Evolutionary conservation across 2,113 vertebrate species (phyloP).

Genomic region (Trichomycterus rosablanca): DNA sequence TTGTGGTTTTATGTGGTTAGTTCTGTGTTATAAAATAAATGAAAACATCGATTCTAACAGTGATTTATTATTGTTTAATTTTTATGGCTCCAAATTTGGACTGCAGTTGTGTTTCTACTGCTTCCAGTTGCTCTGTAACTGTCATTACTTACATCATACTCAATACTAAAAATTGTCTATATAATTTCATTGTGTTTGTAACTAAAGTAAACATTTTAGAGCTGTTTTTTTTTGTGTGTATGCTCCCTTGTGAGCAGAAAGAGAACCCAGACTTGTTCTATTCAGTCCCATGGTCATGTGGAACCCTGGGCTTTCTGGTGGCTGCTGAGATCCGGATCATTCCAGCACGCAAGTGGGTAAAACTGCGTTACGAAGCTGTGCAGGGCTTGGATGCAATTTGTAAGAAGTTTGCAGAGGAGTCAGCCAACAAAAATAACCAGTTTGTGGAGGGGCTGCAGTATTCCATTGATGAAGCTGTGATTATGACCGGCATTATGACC

Average conservation of each 20-base stretch:
- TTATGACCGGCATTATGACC: slow-evolving; percentile 92
- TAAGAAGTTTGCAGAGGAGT: slow-evolving; percentile 77
- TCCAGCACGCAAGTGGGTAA: slow-evolving; percentile 84
- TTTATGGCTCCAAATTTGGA: too few species aligned
- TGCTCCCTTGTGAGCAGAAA: slow-evolving; percentile 63
- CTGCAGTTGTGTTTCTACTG: too few species aligned
- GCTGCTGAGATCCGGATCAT: slow-evolving; percentile 93
- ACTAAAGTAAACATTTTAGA: neutral
- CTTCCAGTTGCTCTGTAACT: too few species aligned
- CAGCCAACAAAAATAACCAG: slow-evolving; percentile 77
- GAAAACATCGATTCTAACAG: too few species aligned
- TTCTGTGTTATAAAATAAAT: too few species aligned
- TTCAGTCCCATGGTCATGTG: slow-evolving; percentile 96
- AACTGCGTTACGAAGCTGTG: slow-evolving; percentile 80
- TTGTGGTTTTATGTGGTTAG: too few species aligned
- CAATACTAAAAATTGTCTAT: too few species aligned
- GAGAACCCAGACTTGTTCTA: slow-evolving; percentile 97
- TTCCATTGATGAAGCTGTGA: slow-evolving; percentile 82
- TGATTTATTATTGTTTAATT: too few species aligned
- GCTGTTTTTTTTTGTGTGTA: neutral
- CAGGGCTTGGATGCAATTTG: slow-evolving; percentile 84
- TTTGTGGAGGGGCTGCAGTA: slow-evolving; percentile 94
- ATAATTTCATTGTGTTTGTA: neutral
- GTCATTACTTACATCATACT: too few species aligned
- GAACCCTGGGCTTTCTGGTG: slow-evolving; percentile 95